Evolutionary conservation across 1,140 invertebrate species (phyloP), one percentile per base, ranked within the genome.

Genomic region (Palaemon carinicauda): DNA sequence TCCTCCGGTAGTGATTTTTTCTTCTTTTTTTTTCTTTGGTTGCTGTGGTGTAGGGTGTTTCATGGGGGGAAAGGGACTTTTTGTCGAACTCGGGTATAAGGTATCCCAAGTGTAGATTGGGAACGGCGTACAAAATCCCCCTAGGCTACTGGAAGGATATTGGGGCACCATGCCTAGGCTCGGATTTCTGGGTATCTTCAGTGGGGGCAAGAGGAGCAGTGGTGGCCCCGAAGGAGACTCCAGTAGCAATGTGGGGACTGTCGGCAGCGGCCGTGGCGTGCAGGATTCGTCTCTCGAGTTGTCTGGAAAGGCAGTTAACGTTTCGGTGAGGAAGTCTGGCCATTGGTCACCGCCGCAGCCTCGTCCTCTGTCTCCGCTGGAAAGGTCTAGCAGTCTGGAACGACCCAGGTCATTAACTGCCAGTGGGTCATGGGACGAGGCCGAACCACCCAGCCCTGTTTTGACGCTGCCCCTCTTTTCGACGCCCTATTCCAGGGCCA

Each of bases 281-380:
- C 24, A 33, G 19, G 84, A 80, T 31, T 29, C 56, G 54, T 27
- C 24, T 21, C 60, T 21, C 10, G 17, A n/a, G 19, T 33, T 50
- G 29, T 14, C 31, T 24, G 17, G 33, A n/a, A 53, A 56, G n/a
- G 56, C 19, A 33, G 52, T 52, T 14, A n/a, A 52, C 1, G 27
- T 50, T 1, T 53, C 69, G 56, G 52, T 31, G 31, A 77, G 65
- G 12, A 80, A 3, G 10, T 31, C 29, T 19, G 84, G 77, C 12
- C 84, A 73, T 69, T 80, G 84, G 84, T 86, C 84, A 14, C 84
- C 84, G 29, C 84, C 84, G 2, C 84, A 86, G 50, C 84, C 84
- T 24, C 60, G 84, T 19, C 84, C 84, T 27, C 56, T 86, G 19
- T 60, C 56, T 2, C 41, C 50, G 27, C 41, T 29, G 29, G 60